Evolutionary conservation across 2,888 invertebrate species (phyloP), one percentile per base, ranked within the genome.

Genomic region (Octodonta nipae): DNA sequence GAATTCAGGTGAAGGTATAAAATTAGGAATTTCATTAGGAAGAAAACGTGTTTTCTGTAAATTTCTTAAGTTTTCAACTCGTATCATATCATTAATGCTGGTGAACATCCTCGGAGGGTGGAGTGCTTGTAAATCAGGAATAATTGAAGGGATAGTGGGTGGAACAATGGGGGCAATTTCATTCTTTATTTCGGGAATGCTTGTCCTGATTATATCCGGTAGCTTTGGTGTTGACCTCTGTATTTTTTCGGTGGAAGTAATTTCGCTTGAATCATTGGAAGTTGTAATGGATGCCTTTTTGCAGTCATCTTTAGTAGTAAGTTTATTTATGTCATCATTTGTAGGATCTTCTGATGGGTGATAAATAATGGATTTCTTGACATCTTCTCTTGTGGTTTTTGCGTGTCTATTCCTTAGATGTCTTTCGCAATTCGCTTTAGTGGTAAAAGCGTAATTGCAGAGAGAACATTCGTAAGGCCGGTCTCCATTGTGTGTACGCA

Each of bases 381-480:
- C 83, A 47, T 92, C 89, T 45, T 89, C 86, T 33, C 88, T 72
- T 2, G 82, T 79, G 1, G 77, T 73, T 60, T 87, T 87, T 0
- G 81, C 78, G 52, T 93, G 93, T 13, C 89, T 74, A 58, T 93
- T 93, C 42, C 91, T 71, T 47, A 93, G 70, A 59, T 95, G 93
- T 4, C 93, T 70, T 63, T 95, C 93, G 58, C 95, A 95, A 56
- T 95, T 93, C 2, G 93, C 92, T 65, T 93, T 92, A 1, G 93
- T 93, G 14, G 93, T 93, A 60, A 95, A 95, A 2, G 92, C 91
- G 54, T 88, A 92, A 52, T 87, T 87, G 60, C 95, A 95, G n/a
- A 92, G 72, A 1, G 82, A 78, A 55, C 93, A 95, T 58, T 91
- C 88, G 55, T 87, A 93, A 0, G 93, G 93, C 7, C 92, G 71